A percentile compares a stretch with the other conserved stretches of the same genome.
Evolutionary conservation across 2,113 vertebrate species (phyloP).

Genomic region (Xiphophorus maculatus): DNA sequence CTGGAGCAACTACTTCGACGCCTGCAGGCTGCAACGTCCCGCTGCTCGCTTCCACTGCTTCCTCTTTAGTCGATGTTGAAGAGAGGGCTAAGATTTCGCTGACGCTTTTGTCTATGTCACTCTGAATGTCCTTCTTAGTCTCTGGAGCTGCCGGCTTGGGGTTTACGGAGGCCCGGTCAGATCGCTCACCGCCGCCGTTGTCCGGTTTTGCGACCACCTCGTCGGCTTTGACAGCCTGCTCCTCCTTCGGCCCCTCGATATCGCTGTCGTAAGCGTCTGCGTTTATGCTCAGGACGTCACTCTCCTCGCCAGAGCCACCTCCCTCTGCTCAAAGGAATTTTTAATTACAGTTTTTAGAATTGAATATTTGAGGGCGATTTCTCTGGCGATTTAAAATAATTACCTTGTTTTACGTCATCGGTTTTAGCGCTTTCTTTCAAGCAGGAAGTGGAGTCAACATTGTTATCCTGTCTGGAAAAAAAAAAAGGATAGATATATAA

Average conservation of each 20-base stretch:
- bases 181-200: slow-evolving; percentile 28
- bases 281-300: slow-evolving; percentile 95
- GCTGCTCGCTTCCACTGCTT: slow-evolving; percentile 53
- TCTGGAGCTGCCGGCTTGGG: slow-evolving; percentile 73
- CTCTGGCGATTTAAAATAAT: slow-evolving; percentile 17
- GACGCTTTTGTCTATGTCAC: slow-evolving; percentile 95
- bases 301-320: slow-evolving; percentile 87
- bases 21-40: slow-evolving; percentile 17
- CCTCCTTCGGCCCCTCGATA: slow-evolving; percentile 91
- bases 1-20: slow-evolving; percentile 43
- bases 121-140: slow-evolving; percentile 88
- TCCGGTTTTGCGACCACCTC: neutral
- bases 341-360: neutral
- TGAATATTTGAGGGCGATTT: neutral
- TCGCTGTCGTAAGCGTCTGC: slow-evolving; percentile 96
- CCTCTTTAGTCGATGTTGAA: slow-evolving; percentile 65
- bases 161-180: slow-evolving; percentile 50
- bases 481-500: slow-evolving; percentile 3
- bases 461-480: slow-evolving; percentile 85
- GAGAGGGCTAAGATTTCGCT: slow-evolving; percentile 90
- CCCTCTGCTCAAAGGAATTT: slow-evolving; percentile 72
- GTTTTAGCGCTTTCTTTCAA: slow-evolving; percentile 81
- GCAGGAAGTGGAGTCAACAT: slow-evolving; percentile 87
- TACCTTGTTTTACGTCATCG: slow-evolving; percentile 89
- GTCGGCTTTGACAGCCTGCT: slow-evolving; percentile 73